These are phyloP conservation scores for Strigamia transsilvanica DNA, from an alignment of 2,888 invertebrate genomes.

Conservation along the genomic window DNA sequence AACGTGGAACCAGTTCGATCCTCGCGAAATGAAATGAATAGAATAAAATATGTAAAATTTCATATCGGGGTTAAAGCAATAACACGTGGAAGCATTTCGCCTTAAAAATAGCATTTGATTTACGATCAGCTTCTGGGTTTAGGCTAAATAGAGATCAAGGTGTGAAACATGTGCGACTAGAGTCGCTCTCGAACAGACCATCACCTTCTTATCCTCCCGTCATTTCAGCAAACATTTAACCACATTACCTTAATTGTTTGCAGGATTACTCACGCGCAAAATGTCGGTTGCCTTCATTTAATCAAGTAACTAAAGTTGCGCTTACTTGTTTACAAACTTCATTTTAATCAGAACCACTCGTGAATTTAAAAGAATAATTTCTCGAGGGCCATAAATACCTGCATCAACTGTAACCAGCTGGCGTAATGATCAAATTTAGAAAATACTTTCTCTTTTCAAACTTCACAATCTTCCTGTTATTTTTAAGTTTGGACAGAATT, in stretches of 20 bases:
- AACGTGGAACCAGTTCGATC: no score
- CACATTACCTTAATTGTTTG: neutral
- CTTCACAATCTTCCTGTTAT: neutral
- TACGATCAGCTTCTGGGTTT: neutral
- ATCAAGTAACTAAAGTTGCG: neutral
- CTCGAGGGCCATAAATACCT: neutral
- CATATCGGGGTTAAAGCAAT: neutral
- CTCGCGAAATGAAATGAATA: no score
- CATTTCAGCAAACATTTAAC: neutral
- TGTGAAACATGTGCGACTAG: neutral
- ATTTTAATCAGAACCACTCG: neutral
- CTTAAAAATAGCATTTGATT: neutral
- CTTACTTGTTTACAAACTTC: neutral
- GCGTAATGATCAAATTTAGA: neutral
- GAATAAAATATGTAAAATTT: neutral
- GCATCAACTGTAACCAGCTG: neutral
- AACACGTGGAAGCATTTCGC: neutral
- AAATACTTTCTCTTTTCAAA: neutral
- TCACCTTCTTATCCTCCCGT: neutral
- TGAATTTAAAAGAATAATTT: neutral
- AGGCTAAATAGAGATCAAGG: neutral
- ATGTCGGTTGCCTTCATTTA: neutral
- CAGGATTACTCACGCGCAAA: neutral
- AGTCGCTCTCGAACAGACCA: neutral
- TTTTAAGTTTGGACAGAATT: neutral